Conservation (phyloP, 92 coral and sea anemone species). For the Hydrozoanthus gracilis region DNA sequence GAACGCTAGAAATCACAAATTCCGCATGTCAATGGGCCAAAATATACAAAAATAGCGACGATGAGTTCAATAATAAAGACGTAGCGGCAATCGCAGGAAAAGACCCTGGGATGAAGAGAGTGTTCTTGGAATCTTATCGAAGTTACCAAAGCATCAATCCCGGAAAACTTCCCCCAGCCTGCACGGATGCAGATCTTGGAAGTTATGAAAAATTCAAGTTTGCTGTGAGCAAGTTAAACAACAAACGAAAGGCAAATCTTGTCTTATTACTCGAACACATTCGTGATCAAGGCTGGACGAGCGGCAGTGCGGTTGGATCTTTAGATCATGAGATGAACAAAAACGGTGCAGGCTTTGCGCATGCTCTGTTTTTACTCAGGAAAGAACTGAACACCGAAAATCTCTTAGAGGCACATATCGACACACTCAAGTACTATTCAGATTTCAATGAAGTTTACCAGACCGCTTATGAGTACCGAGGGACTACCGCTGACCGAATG, state of each 20-base stretch:
- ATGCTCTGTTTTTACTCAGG: slow-evolving; percentile 66
- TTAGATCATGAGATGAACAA: slow-evolving; percentile 66
- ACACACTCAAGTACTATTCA: slow-evolving; percentile 62
- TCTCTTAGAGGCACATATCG: slow-evolving; percentile 1
- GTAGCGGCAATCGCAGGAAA: slow-evolving; percentile 21
- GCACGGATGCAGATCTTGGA: background rate
- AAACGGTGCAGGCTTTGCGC: slow-evolving; percentile 73
- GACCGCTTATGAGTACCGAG: slow-evolving; percentile 25
- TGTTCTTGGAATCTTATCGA: slow-evolving; percentile 4
- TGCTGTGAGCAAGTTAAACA: slow-evolving; percentile 25
- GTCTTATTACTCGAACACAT: slow-evolving; percentile 45
- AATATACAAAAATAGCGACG: slow-evolving; percentile 14
- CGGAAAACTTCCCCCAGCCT: background rate
- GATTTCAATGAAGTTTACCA: slow-evolving; percentile 70
- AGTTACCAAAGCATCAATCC: background rate
- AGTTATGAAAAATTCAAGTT: background rate
- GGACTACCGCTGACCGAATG: slow-evolving; percentile 61
- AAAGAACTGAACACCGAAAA: slow-evolving; percentile 10
- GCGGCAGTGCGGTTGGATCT: slow-evolving; percentile 73
- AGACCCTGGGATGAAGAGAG: slow-evolving; percentile 16
- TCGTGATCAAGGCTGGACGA: slow-evolving; percentile 70
- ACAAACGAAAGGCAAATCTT: slow-evolving; percentile 46
- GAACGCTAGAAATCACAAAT: slow-evolving; percentile 46
- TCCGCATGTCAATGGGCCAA: slow-evolving; percentile 25
- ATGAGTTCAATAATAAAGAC: background rate